A percentile compares a stretch with the other conserved stretches of the same genome.
These are phyloP conservation scores for Caenorhabditis brenneri DNA, from an alignment of 1,140 invertebrate genomes.

Conservation along the genomic window DNA sequence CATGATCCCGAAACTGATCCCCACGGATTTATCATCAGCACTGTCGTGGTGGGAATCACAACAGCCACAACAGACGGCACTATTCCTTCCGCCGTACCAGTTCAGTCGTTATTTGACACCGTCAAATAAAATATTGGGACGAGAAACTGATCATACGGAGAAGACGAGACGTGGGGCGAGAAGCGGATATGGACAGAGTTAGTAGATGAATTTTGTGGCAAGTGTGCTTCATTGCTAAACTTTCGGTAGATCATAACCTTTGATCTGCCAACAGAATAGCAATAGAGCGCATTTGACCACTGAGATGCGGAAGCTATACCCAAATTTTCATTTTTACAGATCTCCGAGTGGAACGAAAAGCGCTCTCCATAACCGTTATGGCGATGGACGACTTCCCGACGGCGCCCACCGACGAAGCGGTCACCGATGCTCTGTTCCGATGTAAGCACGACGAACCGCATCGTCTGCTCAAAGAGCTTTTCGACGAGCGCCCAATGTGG, in stretches of 20 bases:
- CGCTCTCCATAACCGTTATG: constrained; percentile 65
- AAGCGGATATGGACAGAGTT: constrained; percentile 63
- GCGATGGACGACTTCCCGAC: constrained; percentile 62
- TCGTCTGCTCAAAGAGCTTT: constrained; percentile 59
- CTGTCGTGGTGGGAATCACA: constrained; percentile 56
- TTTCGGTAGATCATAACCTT: neutral
- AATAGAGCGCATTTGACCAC: no score
- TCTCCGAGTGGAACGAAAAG: constrained; percentile 67
- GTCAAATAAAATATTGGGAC: constrained; percentile 59
- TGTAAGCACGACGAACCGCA: constrained; percentile 67
- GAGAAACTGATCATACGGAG: constrained; percentile 61
- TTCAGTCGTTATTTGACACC: constrained; percentile 64
- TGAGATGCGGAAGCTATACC: no score
- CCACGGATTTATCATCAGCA: constrained; percentile 57
- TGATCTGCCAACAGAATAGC: neutral
- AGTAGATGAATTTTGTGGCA: neutral
- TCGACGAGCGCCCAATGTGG: constrained; percentile 69
- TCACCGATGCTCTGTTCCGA: constrained; percentile 62
- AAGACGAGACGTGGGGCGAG: constrained; percentile 42
- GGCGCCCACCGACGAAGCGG: constrained; percentile 58
- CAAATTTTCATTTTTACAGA: constrained; percentile 57
- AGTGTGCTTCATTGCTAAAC: no score
- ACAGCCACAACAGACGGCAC: constrained; percentile 45
- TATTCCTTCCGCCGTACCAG: constrained; percentile 64
- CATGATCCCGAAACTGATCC: constrained; percentile 61